A percentile compares a stretch with the other conserved stretches of the same genome.
These are phyloP conservation scores for Choristoneura rosaceana DNA, from an alignment of 2,888 invertebrate species.

Conservation along the genomic window DNA sequence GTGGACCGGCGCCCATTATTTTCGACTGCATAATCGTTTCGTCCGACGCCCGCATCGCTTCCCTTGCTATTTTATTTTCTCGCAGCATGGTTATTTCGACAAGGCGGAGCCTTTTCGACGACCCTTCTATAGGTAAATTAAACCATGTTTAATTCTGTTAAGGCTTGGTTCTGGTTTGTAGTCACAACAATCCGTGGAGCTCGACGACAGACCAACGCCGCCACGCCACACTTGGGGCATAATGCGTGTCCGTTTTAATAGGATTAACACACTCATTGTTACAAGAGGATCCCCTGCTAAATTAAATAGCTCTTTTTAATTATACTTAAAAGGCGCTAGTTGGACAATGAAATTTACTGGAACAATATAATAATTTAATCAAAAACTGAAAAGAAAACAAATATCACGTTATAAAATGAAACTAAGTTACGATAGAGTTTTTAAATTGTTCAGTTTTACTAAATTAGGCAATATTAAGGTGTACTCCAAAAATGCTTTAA, in stretches of 20 bases:
- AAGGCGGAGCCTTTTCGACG: constrained; percentile 77
- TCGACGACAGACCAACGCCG: constrained; percentile 82
- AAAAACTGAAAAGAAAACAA: no score
- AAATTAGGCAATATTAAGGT: no score
- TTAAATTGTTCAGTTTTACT: no score
- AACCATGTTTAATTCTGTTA: constrained; percentile 84
- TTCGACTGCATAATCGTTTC: constrained; percentile 86
- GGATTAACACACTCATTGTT: constrained; percentile 81
- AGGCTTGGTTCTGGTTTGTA: constrained; percentile 81
- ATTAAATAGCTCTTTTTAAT: constrained; percentile 61
- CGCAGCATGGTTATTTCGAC: constrained; percentile 81
- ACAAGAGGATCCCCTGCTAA: constrained; percentile 73
- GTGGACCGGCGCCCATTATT: constrained; percentile 85
- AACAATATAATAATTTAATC: no score
- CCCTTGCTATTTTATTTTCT: constrained; percentile 84
- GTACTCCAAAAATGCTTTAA: no score
- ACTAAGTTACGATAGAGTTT: no score
- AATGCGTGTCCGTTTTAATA: constrained; percentile 83
- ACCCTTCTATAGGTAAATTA: constrained; percentile 76
- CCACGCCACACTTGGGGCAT: constrained; percentile 80
- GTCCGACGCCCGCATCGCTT: constrained; percentile 85
- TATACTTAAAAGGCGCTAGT: neutral
- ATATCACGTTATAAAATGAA: no score
- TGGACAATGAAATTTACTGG: neutral
- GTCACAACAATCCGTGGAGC: constrained; percentile 69